These are phyloP conservation scores for Erpobdella octoculata DNA, from an alignment of 2,888 invertebrate genomes.

Conservation along the genomic window DNA sequence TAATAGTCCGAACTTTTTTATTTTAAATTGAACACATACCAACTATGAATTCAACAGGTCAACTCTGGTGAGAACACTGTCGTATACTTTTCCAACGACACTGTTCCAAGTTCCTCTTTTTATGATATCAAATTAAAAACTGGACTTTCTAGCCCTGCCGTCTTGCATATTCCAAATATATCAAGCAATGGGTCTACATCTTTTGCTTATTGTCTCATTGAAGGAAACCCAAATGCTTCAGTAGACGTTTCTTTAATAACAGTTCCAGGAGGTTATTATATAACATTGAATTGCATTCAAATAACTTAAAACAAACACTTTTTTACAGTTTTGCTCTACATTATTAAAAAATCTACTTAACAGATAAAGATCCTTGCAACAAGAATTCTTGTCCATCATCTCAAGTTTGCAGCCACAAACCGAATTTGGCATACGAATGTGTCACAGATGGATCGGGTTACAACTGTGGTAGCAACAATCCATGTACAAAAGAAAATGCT, in stretches of 20 bases:
- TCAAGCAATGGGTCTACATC: background rate
- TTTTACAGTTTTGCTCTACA: background rate
- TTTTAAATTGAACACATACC: background rate
- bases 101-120: background rate
- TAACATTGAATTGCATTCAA: too few species aligned
- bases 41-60: background rate
- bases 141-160: background rate
- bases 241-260: too few species aligned
- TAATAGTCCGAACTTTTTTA: background rate
- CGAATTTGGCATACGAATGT: background rate
- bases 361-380: background rate
- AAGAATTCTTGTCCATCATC: background rate
- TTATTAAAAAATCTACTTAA: background rate
- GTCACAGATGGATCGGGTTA: constrained; percentile 2
- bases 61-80: background rate
- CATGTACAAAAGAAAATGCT: constrained; percentile 39
- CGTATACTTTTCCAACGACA: constrained; percentile 5
- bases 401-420: background rate
- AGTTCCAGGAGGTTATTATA: too few species aligned
- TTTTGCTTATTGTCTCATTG: background rate
- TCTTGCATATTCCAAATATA: background rate
- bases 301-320: background rate
- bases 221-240: background rate
- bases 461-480: constrained; percentile 37
- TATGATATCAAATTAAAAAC: background rate